A percentile compares a stretch with the other conserved stretches of the same genome.
Evolutionary conservation across 1,140 invertebrate genomes (phyloP).

Genomic region (Drosophila sp.): DNA sequence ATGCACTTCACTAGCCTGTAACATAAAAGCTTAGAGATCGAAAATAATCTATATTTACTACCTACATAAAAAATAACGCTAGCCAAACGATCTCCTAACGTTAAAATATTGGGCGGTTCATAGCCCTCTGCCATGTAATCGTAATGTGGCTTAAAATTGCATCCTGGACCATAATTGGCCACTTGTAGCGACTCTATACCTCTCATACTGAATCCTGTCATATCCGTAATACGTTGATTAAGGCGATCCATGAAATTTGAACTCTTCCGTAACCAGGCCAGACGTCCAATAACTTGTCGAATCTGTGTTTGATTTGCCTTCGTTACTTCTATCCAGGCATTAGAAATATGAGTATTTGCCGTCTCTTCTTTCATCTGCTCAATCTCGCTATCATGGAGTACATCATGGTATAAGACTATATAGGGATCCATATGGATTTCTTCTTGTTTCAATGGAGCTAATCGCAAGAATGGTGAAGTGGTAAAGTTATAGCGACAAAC

Average conservation of each 20-base stretch:
- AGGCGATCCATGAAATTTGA: conserved; percentile 89
- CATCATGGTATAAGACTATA: conserved; percentile 94
- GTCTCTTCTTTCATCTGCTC: conserved; percentile 92
- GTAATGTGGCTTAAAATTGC: conserved; percentile 85
- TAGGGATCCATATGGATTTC: conserved; percentile 91
- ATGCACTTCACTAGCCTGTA: conserved; percentile 95
- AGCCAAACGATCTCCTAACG: conserved; percentile 47
- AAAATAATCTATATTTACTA: background rate
- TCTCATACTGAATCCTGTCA: conserved; percentile 86
- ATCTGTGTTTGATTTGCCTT: conserved; percentile 84
- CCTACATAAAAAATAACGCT: conserved; percentile 56
- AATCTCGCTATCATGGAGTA: conserved; percentile 94
- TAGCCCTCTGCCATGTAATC: conserved; percentile 85
- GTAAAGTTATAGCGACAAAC: conserved; percentile 91
- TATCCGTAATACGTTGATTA: conserved; percentile 88
- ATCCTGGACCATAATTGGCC: conserved; percentile 87
- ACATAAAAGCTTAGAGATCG: background rate
- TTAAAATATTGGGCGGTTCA: background rate
- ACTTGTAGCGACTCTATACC: conserved; percentile 85
- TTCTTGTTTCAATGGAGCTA: conserved; percentile 96
- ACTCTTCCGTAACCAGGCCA: conserved; percentile 84
- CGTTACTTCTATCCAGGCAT: conserved; percentile 93
- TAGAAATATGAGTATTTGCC: conserved; percentile 90
- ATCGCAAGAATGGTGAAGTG: conserved; percentile 89
- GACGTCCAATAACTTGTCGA: conserved; percentile 27